Evolutionary conservation across 2,113 vertebrate species (phyloP).

Genomic region (Eulemur macaco): DNA sequence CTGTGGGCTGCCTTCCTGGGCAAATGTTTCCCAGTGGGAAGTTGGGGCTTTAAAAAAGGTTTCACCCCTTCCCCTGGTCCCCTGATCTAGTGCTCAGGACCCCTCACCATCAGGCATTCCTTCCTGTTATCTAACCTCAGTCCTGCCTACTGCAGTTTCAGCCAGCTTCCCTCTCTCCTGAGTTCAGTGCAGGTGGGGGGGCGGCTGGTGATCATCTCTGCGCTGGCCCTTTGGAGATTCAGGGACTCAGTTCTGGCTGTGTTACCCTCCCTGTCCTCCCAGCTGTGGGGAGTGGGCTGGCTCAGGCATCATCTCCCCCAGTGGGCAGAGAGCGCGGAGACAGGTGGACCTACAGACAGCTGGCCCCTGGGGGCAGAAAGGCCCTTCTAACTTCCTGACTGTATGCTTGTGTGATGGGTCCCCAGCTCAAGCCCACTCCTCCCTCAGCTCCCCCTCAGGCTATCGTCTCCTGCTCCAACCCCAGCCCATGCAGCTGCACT

Average conservation of each 20-base stretch:
- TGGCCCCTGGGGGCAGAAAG: constrained; percentile 21
- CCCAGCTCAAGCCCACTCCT: not conserved
- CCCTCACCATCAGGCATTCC: constrained; percentile 42
- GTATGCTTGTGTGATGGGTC: not conserved
- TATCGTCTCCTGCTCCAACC: not conserved
- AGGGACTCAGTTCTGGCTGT: not conserved
- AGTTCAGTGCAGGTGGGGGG: not conserved
- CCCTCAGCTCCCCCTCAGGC: not conserved
- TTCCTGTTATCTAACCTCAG: constrained; percentile 32
- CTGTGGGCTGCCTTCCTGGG: not conserved
- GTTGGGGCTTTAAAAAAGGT: not conserved
- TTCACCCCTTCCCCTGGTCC: not conserved
- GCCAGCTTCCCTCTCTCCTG: not conserved
- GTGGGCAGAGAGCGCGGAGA: not conserved
- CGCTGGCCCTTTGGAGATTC: not conserved
- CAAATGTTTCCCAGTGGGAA: not conserved
- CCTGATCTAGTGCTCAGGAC: constrained; percentile 45
- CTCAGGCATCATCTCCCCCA: not conserved
- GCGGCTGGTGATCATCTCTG: not conserved
- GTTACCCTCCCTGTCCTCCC: not conserved
- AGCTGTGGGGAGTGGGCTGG: not conserved
- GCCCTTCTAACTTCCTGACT: constrained; percentile 9
- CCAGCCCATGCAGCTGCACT: not conserved
- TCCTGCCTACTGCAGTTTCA: not conserved
- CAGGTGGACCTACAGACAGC: not conserved